A percentile compares a stretch with the other conserved stretches of the same genome.
Conservation (phyloP, 2,888 invertebrate genomes). For the Folsomia manolachei region DNA sequence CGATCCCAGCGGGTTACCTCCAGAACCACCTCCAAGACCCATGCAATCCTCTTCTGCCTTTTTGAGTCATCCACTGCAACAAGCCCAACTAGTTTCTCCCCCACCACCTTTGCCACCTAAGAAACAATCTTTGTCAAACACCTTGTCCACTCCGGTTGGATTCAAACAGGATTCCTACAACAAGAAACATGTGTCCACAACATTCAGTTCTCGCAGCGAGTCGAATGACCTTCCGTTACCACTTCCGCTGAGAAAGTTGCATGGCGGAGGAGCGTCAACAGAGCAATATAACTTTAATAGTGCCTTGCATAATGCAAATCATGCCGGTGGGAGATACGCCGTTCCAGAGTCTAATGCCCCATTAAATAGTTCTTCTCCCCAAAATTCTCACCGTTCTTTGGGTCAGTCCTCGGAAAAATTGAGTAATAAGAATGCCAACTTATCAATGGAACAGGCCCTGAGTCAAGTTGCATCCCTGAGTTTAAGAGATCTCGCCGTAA, state of each 20-base stretch:
- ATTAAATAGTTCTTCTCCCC: constrained; percentile 27
- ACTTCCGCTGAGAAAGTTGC: constrained; percentile 58
- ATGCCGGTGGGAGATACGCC: constrained; percentile 34
- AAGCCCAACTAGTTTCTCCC: constrained; percentile 54
- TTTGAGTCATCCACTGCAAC: constrained; percentile 24
- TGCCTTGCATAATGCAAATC: constrained; percentile 16
- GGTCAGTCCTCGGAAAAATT: not conserved
- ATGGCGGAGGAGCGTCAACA: constrained; percentile 5
- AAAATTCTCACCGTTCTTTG: constrained; percentile 1
- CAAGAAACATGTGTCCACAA: constrained; percentile 17
- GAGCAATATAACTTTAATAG: constrained; percentile 12
- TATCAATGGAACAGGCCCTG: constrained; percentile 57
- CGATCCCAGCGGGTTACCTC: constrained; percentile 55
- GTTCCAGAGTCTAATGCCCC: constrained; percentile 21
- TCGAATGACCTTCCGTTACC: constrained; percentile 62
- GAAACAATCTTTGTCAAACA: constrained; percentile 54
- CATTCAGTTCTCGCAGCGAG: constrained; percentile 22
- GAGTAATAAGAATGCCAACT: not conserved
- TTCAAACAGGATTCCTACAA: not conserved
- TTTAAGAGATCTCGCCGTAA: constrained; percentile 73
- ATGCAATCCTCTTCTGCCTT: constrained; percentile 43
- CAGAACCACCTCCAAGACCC: constrained; percentile 68
- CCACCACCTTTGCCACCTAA: constrained; percentile 70
- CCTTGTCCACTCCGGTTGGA: constrained; percentile 35
- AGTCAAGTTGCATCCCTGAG: constrained; percentile 78